Base-by-base conservation (phyloP, 2,888 invertebrate genomes). In the Drosophila histrio region DNA sequence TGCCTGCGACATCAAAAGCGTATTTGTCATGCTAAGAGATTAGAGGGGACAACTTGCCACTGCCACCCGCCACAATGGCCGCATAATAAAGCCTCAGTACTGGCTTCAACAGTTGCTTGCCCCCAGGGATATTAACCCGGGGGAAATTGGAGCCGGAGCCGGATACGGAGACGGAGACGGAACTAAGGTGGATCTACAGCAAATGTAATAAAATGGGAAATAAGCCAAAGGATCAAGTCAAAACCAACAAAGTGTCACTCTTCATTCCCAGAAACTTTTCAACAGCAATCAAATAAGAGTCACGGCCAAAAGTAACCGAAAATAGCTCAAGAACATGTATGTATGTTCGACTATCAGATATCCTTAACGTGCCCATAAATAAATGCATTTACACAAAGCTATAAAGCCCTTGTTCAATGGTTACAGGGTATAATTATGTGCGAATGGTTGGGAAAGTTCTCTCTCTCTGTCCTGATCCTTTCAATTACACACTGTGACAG, bases 401-500 rank as follows among this genome's bases (percentile, higher is more conserved):
- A 13, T 7, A 7, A 36, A 8, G 19, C 26, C 50, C 26, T 7
- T 13, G 28, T 2, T 0, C 13, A 19, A 8, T 13, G n/a, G 3
- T 0, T 28, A 38, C 38, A 38, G 50, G 50, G 50, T 52, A 52
- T 52, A 47, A 56, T 34, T 30, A 36, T 36, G 52, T 52, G 58
- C n/a, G 36, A 49, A 47, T 34, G n/a, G 44, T 44, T 44, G 39
- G n/a, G 15, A 21, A 46, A 41, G 9, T 53, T 30, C 43, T 15
- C n/a, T 49, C 46, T 54, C 46, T 30, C 43, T 15, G 13, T 49
- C 46, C 57, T 81, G 87, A 81, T 88, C 89, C 86, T 88, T 85
- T 88, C 84, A 85, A 88, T 85, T 85, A 88, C 87, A 81, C 87
- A 88, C 83, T 85, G 85, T 85, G 84, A 85, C 84, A 88, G 86